Percentiles rank a stretch among this genome's conserved stretches.
phyloP scores from a whole-genome alignment of 2,797 vertebrate genomes.

The Salmo trutta region DNA sequence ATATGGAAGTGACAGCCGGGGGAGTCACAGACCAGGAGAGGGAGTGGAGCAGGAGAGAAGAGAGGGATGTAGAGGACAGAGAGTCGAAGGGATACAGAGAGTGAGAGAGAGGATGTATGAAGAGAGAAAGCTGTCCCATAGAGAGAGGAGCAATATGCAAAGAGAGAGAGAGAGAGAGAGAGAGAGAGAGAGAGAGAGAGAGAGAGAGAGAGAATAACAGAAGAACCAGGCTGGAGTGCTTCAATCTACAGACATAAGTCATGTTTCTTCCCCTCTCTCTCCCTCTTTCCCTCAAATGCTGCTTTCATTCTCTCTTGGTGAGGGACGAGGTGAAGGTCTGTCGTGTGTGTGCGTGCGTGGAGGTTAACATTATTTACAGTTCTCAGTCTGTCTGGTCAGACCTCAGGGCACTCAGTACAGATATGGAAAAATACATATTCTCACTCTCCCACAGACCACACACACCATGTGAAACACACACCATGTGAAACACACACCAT shows the following conservation, averaged over 20 bases:
- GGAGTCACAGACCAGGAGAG: constrained; percentile 42
- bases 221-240: constrained; percentile 58
- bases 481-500: too few species aligned
- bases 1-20: constrained; percentile 67
- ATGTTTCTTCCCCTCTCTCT: constrained; percentile 30
- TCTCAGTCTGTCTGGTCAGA: constrained; percentile 60
- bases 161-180: too few species aligned
- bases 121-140: neutral
- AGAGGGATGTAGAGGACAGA: constrained; percentile 10
- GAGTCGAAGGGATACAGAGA: neutral
- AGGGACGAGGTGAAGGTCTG: neutral
- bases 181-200: neutral
- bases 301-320: neutral
- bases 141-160: neutral
- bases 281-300: constrained; percentile 18
- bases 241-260: constrained; percentile 60
- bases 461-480: neutral
- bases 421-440: constrained; percentile 55
- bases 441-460: neutral
- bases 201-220: constrained; percentile 40
- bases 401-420: constrained; percentile 53
- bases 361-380: constrained; percentile 57
- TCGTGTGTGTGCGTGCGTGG: neutral
- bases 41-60: neutral
- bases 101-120: neutral